Evolutionary conservation across 2,888 invertebrate genomes (phyloP).

Genomic region (Proisotoma minuta): DNA sequence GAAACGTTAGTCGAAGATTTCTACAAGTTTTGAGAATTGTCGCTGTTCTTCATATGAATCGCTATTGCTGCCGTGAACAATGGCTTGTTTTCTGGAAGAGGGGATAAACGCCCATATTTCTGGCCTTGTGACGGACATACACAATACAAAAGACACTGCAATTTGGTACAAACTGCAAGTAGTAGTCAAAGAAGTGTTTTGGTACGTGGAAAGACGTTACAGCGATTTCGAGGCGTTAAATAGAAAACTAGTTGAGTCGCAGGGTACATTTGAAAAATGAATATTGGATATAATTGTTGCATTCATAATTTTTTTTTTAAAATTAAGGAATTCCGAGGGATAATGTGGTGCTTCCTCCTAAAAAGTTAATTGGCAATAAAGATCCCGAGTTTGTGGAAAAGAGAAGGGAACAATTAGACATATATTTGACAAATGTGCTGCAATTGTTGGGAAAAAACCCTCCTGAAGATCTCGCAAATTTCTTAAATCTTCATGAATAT

Average conservation of each 20-base stretch:
- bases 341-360: constrained; percentile 69
- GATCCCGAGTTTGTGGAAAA: constrained; percentile 81
- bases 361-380: constrained; percentile 86
- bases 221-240: constrained; percentile 85
- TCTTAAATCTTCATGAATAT: constrained; percentile 82
- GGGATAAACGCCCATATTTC: constrained; percentile 42
- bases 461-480: constrained; percentile 73
- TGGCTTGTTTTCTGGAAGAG: constrained; percentile 41
- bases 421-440: constrained; percentile 73
- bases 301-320: background rate
- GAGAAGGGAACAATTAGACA: constrained; percentile 71
- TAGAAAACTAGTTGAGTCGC: constrained; percentile 71
- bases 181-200: constrained; percentile 57
- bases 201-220: constrained; percentile 82
- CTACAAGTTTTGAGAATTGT: too few relatives aligned
- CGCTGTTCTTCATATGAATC: too few relatives aligned
- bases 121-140: constrained; percentile 39
- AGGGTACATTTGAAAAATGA: constrained; percentile 58
- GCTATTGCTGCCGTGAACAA: too few relatives aligned
- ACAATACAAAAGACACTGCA: constrained; percentile 42
- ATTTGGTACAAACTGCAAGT: constrained; percentile 47
- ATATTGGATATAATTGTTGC: background rate
- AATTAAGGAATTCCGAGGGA: constrained; percentile 42
- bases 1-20: too few relatives aligned
- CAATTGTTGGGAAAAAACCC: constrained; percentile 63